Evolutionary conservation across 2,113 vertebrate genomes (phyloP).

Genomic region (Suricata suricatta): DNA sequence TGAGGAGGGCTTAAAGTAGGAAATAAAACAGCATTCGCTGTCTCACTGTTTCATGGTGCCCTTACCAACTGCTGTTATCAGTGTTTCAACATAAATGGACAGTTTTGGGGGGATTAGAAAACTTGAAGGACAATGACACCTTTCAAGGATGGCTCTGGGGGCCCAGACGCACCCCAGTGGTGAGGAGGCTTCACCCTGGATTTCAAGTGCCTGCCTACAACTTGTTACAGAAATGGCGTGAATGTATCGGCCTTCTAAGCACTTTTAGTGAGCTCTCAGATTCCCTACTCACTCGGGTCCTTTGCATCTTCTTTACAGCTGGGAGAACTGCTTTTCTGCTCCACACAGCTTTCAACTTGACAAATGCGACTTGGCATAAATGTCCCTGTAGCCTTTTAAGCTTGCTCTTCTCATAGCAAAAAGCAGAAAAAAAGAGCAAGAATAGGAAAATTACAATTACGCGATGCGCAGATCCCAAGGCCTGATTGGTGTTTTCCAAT

Average conservation of each 20-base stretch:
- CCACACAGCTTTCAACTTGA: conserved; percentile 78
- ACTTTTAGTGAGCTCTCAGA: conserved; percentile 76
- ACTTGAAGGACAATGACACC: not conserved
- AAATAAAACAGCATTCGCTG: not conserved
- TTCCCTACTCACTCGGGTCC: conserved; percentile 76
- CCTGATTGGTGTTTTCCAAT: conserved; percentile 2
- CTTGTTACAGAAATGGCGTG: not conserved
- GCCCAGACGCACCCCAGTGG: not conserved
- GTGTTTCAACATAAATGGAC: not conserved
- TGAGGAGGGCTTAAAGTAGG: not conserved
- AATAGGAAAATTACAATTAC: conserved; percentile 74
- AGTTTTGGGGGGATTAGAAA: not conserved
- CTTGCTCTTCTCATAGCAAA: conserved; percentile 78
- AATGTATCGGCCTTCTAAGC: conserved; percentile 67
- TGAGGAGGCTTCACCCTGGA: not conserved
- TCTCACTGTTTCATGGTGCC: not conserved
- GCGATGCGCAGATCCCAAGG: not conserved
- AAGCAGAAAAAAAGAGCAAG: conserved; percentile 70
- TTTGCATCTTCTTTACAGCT: conserved; percentile 73
- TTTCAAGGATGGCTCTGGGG: not conserved
- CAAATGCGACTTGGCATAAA: conserved; percentile 77
- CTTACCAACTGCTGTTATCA: not conserved
- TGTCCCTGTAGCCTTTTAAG: conserved; percentile 78
- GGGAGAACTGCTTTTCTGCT: conserved; percentile 75
- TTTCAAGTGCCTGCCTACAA: not conserved